Evolutionary conservation across 2,797 vertebrate genomes (phyloP).

Genomic region (Leucoraja ocellata): DNA sequence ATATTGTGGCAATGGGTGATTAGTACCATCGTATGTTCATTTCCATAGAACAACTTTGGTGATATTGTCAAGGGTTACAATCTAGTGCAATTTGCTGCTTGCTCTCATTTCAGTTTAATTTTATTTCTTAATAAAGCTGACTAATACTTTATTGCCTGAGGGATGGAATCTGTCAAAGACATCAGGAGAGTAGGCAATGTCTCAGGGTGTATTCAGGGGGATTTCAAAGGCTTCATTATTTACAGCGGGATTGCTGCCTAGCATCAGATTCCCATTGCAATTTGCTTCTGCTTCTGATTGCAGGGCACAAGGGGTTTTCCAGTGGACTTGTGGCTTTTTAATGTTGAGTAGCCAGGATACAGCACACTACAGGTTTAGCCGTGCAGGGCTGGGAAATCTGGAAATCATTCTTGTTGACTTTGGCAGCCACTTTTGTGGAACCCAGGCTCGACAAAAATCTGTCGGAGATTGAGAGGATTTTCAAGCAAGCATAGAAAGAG

Average conservation of each 20-base stretch:
- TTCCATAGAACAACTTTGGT: not conserved
- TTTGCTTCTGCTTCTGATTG: not conserved
- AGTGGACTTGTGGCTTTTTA: not conserved
- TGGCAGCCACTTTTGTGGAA: not conserved
- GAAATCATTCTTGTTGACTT: not conserved
- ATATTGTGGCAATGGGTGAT: not conserved
- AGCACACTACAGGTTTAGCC: too few relatives aligned
- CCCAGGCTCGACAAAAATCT: too few relatives aligned
- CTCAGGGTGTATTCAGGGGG: not conserved
- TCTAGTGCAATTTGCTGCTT: not conserved
- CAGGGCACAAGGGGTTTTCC: not conserved
- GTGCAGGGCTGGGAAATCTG: not conserved
- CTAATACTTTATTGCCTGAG: not conserved
- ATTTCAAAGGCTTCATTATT: not conserved
- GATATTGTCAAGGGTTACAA: not conserved
- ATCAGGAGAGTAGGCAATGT: not conserved
- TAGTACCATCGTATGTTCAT: not conserved
- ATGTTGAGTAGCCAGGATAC: not conserved
- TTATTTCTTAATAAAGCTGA: not conserved
- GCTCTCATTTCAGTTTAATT: slow-evolving; percentile 10
- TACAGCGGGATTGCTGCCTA: not conserved
- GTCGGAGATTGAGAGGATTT: not conserved
- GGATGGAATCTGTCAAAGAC: not conserved
- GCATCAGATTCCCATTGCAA: not conserved
- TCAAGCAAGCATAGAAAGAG: not conserved